phyloP scores from a whole-genome alignment of 2,888 invertebrate genomes.

The Chironomus tentans region DNA sequence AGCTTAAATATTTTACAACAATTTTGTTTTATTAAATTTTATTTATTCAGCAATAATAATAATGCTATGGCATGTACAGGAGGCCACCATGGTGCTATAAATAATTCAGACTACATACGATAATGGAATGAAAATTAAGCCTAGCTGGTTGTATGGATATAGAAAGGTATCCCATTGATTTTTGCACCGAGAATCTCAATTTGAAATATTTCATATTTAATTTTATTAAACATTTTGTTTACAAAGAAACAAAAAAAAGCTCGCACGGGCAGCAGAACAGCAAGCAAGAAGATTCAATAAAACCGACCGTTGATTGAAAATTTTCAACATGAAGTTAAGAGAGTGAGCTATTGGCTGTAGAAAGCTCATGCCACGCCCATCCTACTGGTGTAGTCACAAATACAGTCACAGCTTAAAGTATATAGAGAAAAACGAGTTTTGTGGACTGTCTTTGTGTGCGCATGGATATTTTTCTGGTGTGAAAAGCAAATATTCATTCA shows the following conservation, averaged over 20 bases:
- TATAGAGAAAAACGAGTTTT: constrained; percentile 25
- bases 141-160: too few species aligned
- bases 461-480: neutral
- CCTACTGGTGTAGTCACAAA: neutral
- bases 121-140: neutral
- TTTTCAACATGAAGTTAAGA: constrained; percentile 14
- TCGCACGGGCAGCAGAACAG: neutral
- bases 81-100: neutral
- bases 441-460: neutral
- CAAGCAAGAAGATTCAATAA: neutral
- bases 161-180: neutral
- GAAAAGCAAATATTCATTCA: constrained; percentile 8
- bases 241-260: constrained; percentile 1
- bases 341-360: neutral
- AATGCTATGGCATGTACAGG: neutral
- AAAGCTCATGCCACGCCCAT: neutral
- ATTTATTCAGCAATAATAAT: constrained; percentile 26
- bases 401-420: neutral
- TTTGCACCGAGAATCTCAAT: neutral
- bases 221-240: constrained; percentile 22
- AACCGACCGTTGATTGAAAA: constrained; percentile 1
- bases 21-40: constrained; percentile 26
- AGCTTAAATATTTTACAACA: neutral
- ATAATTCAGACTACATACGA: neutral
- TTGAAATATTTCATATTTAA: constrained; percentile 9